Base-by-base conservation (phyloP, 2,113 vertebrate species). In the Noturus placidus region DNA sequence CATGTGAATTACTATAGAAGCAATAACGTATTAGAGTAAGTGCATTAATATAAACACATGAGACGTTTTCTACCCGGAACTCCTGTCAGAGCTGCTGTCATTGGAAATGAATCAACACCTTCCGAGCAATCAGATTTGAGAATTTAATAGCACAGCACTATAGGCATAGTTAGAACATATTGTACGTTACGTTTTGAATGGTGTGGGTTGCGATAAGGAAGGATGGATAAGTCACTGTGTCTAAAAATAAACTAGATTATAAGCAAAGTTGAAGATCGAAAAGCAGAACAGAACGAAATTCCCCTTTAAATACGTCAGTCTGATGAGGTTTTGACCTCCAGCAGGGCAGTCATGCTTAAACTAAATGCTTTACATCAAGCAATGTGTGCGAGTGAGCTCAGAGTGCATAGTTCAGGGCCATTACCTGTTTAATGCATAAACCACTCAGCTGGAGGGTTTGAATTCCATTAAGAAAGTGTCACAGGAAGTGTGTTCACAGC, bases 351-450 rank as follows among this genome's bases (percentile, higher is more conserved):
- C 52, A 35, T 59, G 30, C 67, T 82, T 50, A 38, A 86, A 88
- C 35, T n/a, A 72, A 65, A 50, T 54, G 54, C 78, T 82, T 72
- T 72, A 69, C 50, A 74, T 72, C 19, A 50, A 63, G 35, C 25
- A 54, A 17, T 42, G 35, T 30, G 15, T 77, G 56, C 30, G 56
- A 27, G 84, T 7, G 57, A 77, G 63, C 72, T 72, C 50, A 56
- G 17, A 67, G 72, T 72, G 63, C 65, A 83, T 84, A 74, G 74
- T 70, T n/a, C 67, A 84, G 84, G 76, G 80, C 86, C 88, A 86
- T 86, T 89, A 88, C 87, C 69, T 82, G 76, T 83, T 79, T 90
- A 86, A 90, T 89, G 88, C 50, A 80, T 87, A 87, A 87, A 83
- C 72, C 65, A 74, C 76, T 81, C 57, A 52, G 69, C 57, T 78